These are phyloP conservation scores for Cerceris rybyensis DNA, from an alignment of 2,888 invertebrate genomes.

Conservation along the genomic window DNA sequence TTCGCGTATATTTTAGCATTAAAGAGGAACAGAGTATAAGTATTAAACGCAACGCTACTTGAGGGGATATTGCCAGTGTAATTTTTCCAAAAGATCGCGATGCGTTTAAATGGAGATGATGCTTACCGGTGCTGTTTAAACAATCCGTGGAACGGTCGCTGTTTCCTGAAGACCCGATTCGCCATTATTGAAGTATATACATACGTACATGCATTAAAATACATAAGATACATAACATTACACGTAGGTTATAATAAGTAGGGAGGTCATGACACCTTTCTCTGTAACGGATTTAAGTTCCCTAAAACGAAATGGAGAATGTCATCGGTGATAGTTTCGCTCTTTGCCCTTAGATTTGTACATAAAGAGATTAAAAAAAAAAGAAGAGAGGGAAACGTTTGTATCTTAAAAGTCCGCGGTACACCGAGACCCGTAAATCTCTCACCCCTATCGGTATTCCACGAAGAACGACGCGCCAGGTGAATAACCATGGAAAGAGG, in stretches of 20 bases:
- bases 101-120: slow-evolving; percentile 44
- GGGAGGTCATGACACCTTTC: slow-evolving; percentile 67
- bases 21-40: no score
- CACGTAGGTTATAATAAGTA: slow-evolving; percentile 48
- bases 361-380: slow-evolving; percentile 54
- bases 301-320: slow-evolving; percentile 38
- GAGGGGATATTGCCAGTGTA: neutral
- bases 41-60: neutral
- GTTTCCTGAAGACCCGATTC: slow-evolving; percentile 52
- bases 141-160: slow-evolving; percentile 52
- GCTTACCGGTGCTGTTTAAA: slow-evolving; percentile 60
- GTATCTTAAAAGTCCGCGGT: slow-evolving; percentile 8
- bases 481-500: neutral
- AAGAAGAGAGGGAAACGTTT: slow-evolving; percentile 22
- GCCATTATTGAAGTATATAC: slow-evolving; percentile 48
- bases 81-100: neutral
- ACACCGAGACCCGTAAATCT: neutral
- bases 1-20: no score
- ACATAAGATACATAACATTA: slow-evolving; percentile 23
- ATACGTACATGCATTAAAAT: slow-evolving; percentile 19
- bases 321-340: slow-evolving; percentile 50
- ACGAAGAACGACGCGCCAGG: slow-evolving; percentile 9
- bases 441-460: slow-evolving; percentile 4
- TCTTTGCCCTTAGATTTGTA: slow-evolving; percentile 67
- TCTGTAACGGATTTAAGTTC: slow-evolving; percentile 61